Evolutionary conservation across 1,140 invertebrate species (phyloP).

Genomic region (Lepidurus arcticus): DNA sequence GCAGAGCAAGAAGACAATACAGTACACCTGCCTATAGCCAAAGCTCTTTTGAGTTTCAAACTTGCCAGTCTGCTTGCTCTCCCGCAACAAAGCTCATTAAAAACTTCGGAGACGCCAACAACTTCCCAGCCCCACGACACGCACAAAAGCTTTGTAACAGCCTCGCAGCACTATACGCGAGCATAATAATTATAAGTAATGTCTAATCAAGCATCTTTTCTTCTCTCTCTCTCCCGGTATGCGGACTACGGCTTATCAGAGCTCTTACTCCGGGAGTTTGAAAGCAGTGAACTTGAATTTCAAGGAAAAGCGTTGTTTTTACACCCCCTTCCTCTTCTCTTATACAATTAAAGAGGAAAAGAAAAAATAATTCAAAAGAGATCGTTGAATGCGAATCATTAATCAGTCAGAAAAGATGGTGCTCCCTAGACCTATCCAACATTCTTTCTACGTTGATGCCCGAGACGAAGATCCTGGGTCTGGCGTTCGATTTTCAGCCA

Average conservation of each 20-base stretch:
- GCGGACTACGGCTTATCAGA: background rate
- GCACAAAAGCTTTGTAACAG: background rate
- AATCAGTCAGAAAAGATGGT: background rate
- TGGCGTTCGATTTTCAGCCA: background rate
- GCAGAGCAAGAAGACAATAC: background rate
- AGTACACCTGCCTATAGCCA: background rate
- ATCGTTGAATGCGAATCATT: background rate
- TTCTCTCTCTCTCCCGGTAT: background rate
- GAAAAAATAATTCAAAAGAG: too few relatives aligned
- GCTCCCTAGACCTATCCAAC: background rate
- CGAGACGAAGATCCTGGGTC: background rate
- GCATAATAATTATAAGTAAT: slow-evolving; percentile 1
- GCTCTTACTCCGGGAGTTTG: background rate
- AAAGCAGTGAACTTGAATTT: background rate
- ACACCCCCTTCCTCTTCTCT: too few relatives aligned
- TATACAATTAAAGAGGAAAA: too few relatives aligned
- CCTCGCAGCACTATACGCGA: background rate
- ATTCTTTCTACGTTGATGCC: background rate
- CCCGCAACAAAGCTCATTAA: slow-evolving; percentile 15
- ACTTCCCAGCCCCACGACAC: background rate
- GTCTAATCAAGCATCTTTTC: background rate
- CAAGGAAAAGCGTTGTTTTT: background rate
- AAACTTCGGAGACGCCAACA: slow-evolving; percentile 10
- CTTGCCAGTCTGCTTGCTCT: slow-evolving; percentile 5
- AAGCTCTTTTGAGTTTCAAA: background rate